Percentiles rank a stretch among this genome's conserved stretches.
Evolutionary conservation across 2,888 invertebrate genomes (phyloP).

Genomic region (Brenthis daphne): DNA sequence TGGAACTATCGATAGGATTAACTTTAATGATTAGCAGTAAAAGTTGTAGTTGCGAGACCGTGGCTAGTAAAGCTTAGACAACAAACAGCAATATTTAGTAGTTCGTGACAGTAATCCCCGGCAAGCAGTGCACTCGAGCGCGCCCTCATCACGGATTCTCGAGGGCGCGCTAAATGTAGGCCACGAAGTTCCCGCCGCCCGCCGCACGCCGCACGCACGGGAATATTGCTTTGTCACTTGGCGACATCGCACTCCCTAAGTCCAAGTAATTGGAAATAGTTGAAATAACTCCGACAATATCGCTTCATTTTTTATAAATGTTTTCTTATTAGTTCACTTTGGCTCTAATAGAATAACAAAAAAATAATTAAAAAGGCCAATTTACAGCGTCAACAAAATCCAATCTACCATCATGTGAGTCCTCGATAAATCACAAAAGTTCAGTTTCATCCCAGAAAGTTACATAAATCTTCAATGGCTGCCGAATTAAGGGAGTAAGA

Average conservation of each 20-base stretch:
- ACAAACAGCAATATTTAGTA: conserved; percentile 65
- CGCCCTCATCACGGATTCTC: conserved; percentile 77
- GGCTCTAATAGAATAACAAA: neutral
- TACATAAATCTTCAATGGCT: conserved; percentile 17
- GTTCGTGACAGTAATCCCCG: conserved; percentile 66
- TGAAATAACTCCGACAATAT: conserved; percentile 75
- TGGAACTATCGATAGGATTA: conserved; percentile 12
- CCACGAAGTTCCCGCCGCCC: conserved; percentile 67
- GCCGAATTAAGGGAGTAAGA: conserved; percentile 9
- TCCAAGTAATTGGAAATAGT: conserved; percentile 82
- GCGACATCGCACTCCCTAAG: conserved; percentile 77
- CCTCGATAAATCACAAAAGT: conserved; percentile 10
- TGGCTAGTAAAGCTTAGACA: conserved; percentile 40
- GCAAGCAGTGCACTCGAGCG: conserved; percentile 66
- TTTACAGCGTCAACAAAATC: neutral
- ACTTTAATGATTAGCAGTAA: conserved; percentile 26
- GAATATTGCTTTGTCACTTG: conserved; percentile 82
- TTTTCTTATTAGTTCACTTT: conserved; percentile 2
- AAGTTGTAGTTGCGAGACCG: conserved; percentile 31
- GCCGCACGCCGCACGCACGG: conserved; percentile 42
- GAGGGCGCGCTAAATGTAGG: conserved; percentile 78
- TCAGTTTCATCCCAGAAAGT: conserved; percentile 10
- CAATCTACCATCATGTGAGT: conserved; percentile 5
- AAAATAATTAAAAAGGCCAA: neutral
- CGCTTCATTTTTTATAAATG: conserved; percentile 40